Evolutionary conservation across 1,140 invertebrate species (phyloP), one percentile per base, ranked within the genome.

Genomic region (Pseudomyrmex sp.): DNA sequence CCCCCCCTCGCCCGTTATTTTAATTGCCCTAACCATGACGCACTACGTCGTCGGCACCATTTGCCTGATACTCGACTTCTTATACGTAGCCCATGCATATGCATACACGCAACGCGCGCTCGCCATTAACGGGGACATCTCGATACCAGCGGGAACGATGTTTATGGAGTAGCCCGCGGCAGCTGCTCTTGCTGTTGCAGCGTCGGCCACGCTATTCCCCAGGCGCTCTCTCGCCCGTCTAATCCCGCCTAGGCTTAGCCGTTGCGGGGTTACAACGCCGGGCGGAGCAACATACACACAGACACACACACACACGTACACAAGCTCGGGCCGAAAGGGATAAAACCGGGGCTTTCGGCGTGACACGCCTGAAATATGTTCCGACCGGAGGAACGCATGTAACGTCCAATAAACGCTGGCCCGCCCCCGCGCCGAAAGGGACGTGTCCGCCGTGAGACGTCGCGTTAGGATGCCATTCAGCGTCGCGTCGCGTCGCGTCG

Each of bases 301-400:
- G 5, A 35, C 35, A n/a, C 54, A 13, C 2, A 7, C 13, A 15
- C 2, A 5, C 56, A 18, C n/a, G 58, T 3, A 9, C 15, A 15
- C n/a, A n/a, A 35, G 23, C 35, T 15, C 35, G 44, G 35, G 26
- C 66, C 66, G 52, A 23, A 7, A 15, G 44, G 65, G 66, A 80
- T 80, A 80, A 80, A 80, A 80, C 65, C 76, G 54, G 35, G 35
- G 76, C 66, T 80, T 80, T 80, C 54, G 54, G 54, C 12, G 20
- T 72, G 76, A 80, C 76, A 80, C 15, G 54, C 15, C 66, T 80
- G 76, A 80, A 80, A 80, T 80, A 80, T 80, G 76, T 80, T 50
- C 76, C 76, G 54, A 70, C 65, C 66, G 54, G 13, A 48, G 23
- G 44, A 62, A 61, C 66, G 66, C 66, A 13, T 72, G 66, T 72